Percentiles rank a stretch among this genome's conserved stretches.
These are phyloP conservation scores for Oncorhynchus masou DNA, from an alignment of 2,113 vertebrate species.

Conservation along the genomic window DNA sequence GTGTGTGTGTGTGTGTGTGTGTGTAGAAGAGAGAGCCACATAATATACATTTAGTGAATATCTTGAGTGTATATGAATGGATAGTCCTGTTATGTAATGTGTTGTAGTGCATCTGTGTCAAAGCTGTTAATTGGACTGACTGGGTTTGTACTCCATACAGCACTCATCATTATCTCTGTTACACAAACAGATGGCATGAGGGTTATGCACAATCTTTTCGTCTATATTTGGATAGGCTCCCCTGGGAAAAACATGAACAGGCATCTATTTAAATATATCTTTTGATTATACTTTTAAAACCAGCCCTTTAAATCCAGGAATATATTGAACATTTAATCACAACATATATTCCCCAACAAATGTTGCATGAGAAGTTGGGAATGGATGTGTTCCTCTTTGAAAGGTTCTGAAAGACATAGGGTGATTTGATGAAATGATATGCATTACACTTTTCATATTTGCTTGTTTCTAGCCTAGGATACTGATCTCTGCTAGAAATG, in stretches of 20 bases:
- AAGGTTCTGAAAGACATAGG: background rate
- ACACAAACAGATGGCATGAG: background rate
- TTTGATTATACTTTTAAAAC: background rate
- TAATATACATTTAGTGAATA: background rate
- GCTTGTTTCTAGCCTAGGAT: background rate
- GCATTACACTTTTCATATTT: background rate
- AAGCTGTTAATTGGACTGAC: too few species aligned
- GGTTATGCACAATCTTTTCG: background rate
- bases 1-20: too few species aligned
- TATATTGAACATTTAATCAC: background rate
- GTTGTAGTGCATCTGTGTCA: background rate
- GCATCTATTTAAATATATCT: background rate
- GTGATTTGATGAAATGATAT: background rate
- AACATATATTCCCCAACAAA: background rate
- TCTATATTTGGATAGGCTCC: background rate
- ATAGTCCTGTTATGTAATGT: background rate
- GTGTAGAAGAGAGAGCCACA: too few species aligned
- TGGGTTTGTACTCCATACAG: too few species aligned
- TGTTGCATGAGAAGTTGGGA: background rate
- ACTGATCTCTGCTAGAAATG: background rate
- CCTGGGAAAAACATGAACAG: background rate
- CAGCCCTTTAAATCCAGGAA: background rate
- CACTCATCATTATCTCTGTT: too few species aligned
- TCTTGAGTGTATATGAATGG: background rate
- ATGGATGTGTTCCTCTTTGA: background rate